phyloP scores from a whole-genome alignment of 2,888 invertebrate species.

The Ptilodon capucinus region DNA sequence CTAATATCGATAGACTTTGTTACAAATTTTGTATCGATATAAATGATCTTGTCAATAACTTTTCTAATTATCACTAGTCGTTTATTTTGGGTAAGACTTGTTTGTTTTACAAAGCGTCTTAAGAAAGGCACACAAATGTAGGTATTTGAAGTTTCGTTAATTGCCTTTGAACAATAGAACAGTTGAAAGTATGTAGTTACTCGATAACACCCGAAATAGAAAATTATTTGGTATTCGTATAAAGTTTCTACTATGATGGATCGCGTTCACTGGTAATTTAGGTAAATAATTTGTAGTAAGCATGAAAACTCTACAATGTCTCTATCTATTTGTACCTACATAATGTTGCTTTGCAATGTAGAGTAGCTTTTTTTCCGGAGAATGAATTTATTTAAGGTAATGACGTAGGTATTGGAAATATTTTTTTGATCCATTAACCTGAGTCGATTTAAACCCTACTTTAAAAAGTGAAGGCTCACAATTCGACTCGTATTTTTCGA shows the following conservation, averaged over 20 bases:
- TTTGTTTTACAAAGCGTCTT: conserved; percentile 12
- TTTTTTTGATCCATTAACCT: no score
- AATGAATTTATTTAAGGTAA: no score
- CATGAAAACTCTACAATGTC: background rate
- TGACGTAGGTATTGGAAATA: no score
- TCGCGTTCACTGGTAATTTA: background rate
- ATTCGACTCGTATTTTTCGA: no score
- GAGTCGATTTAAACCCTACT: no score
- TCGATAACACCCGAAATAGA: background rate
- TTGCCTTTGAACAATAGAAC: background rate
- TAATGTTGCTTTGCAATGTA: no score
- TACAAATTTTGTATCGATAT: conserved; percentile 36
- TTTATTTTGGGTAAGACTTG: conserved; percentile 26
- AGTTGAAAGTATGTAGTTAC: background rate
- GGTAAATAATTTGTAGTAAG: background rate
- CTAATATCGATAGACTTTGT: conserved; percentile 28
- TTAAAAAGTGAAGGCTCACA: no score
- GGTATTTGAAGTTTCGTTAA: background rate
- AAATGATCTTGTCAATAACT: conserved; percentile 41
- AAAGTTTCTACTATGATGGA: no score
- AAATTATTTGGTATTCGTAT: background rate
- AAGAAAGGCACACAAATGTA: background rate
- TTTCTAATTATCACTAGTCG: conserved; percentile 28
- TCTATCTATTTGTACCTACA: no score
- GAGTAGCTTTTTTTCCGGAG: no score